These are phyloP conservation scores for Drosophila nikananu DNA, from an alignment of 1,140 invertebrate species.

Conservation along the genomic window DNA sequence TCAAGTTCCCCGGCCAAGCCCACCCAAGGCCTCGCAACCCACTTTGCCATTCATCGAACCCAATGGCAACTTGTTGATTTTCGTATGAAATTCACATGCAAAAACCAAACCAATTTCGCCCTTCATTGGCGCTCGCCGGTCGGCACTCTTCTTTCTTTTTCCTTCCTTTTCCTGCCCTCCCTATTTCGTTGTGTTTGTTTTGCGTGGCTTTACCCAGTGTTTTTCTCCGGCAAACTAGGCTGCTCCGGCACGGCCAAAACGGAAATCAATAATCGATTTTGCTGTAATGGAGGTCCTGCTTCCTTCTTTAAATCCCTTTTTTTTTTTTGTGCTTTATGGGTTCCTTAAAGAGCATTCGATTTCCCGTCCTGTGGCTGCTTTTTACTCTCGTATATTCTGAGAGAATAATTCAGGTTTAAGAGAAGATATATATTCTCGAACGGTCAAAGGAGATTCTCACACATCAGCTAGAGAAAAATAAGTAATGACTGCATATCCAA, in stretches of 20 bases:
- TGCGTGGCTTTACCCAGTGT: constrained; percentile 27
- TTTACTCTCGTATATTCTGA: not conserved
- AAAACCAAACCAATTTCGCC: constrained; percentile 64
- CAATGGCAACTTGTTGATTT: constrained; percentile 64
- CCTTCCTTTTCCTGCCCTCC: not conserved
- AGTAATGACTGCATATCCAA: not conserved
- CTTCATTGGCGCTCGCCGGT: constrained; percentile 53
- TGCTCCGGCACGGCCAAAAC: constrained; percentile 34
- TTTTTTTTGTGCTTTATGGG: not conserved
- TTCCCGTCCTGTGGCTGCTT: not conserved
- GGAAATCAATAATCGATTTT: constrained; percentile 64
- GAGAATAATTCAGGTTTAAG: not conserved
- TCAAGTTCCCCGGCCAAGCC: constrained; percentile 36
- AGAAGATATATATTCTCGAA: not conserved
- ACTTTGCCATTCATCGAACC: constrained; percentile 55
- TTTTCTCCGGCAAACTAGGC: constrained; percentile 43
- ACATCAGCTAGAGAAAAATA: not conserved
- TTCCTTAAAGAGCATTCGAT: not conserved
- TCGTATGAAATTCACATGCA: constrained; percentile 63
- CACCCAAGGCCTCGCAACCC: not conserved
- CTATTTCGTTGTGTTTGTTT: constrained; percentile 52
- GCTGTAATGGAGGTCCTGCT: constrained; percentile 21
- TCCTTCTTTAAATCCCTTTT: constrained; percentile 23
- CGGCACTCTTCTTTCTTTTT: constrained; percentile 38
- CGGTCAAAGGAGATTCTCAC: no score